Conservation (phyloP, 2,113 vertebrate genomes). For the Calypte anna region DNA sequence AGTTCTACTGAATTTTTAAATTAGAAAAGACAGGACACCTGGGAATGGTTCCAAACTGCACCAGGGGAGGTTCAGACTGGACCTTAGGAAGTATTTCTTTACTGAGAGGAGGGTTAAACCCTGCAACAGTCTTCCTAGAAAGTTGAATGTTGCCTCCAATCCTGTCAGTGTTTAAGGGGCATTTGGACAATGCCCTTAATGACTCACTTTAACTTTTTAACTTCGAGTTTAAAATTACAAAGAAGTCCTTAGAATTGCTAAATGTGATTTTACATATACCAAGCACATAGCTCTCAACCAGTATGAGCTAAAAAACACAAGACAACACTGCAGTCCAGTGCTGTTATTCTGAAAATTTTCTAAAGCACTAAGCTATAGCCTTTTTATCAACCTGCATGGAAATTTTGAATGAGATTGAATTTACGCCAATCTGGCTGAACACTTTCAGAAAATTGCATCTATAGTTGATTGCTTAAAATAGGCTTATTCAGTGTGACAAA, state of each 20-base stretch:
- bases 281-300: not conserved
- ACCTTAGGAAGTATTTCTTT: not conserved
- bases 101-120: not conserved
- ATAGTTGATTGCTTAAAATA: too few species aligned
- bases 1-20: not conserved
- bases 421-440: too few species aligned
- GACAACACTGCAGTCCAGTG: not conserved
- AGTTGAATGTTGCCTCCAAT: fast-evolving
- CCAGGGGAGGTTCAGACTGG: not conserved
- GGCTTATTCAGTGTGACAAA: too few species aligned
- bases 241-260: not conserved
- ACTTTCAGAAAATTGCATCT: too few species aligned
- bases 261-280: not conserved
- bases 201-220: not conserved
- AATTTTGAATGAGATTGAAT: too few species aligned
- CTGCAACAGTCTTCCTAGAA: not conserved
- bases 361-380: too few species aligned
- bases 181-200: not conserved
- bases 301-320: not conserved
- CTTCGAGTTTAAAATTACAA: not conserved
- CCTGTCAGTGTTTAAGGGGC: not conserved
- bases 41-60: not conserved
- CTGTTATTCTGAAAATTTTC: too few species aligned
- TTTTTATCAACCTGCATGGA: too few species aligned
- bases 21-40: not conserved